A percentile compares a stretch with the other conserved stretches of the same genome.
phyloP scores from a whole-genome alignment of 2,797 vertebrate species.

The Threskiornis aethiopicus region DNA sequence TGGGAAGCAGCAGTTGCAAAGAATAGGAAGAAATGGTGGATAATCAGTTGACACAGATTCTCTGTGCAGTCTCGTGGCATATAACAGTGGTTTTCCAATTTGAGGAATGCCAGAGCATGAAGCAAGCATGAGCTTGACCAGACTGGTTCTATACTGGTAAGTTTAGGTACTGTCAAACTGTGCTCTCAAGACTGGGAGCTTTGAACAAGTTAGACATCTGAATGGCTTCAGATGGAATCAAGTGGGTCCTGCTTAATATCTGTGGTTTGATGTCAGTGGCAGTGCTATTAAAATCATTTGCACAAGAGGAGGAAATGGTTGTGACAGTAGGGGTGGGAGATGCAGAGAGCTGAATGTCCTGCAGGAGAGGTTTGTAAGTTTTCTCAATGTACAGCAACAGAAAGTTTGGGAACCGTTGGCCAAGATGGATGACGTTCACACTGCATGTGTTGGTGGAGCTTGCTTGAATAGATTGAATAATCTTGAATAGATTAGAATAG shows the following conservation, averaged over 20 bases:
- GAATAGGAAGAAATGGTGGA: not conserved
- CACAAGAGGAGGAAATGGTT: not conserved
- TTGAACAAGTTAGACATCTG: not conserved
- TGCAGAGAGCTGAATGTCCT: not conserved
- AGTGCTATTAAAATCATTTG: not conserved
- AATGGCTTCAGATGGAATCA: not conserved
- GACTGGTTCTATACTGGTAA: not conserved
- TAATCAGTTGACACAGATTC: not conserved
- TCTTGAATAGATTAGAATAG: not conserved
- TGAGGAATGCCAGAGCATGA: not conserved
- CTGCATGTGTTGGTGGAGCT: not conserved
- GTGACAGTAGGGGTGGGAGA: not conserved
- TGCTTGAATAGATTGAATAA: not conserved
- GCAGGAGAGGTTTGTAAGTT: not conserved
- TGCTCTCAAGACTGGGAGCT: not conserved
- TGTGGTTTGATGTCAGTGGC: not conserved
- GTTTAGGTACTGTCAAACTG: not conserved
- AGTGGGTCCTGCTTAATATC: not conserved
- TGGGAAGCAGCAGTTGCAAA: not conserved
- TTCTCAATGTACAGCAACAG: not conserved
- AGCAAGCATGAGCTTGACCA: not conserved
- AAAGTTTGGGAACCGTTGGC: not conserved
- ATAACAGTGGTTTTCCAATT: not conserved
- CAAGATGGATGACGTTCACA: not conserved
- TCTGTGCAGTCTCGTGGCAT: not conserved